Base-by-base conservation (phyloP, 1,140 invertebrate genomes). In the Marisa cornuarietis region DNA sequence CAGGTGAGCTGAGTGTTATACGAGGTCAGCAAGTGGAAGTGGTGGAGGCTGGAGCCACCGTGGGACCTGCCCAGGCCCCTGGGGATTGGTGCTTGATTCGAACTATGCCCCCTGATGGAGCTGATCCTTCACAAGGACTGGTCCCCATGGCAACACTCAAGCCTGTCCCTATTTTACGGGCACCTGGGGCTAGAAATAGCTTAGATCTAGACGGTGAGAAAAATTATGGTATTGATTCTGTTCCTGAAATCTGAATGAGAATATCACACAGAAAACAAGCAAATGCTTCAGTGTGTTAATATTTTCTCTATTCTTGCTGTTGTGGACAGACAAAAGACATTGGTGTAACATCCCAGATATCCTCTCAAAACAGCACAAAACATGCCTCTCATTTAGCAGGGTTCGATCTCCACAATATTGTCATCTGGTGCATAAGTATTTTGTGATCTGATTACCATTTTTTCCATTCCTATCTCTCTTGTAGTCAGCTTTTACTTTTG, bases 1-100 rank as follows among this genome's bases (percentile, higher is more conserved):
- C 85, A 62, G 81, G 83, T 7, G 90, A 91, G 80, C 80, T 91
- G 14, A 86, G 82, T 26, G 80, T 91, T n/a, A 81, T 81, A 42
- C 83, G 84, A 77, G 90, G 90, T 16, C 96, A 98, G 90, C 96
- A 98, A 91, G 96, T 98, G 69, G 97, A 98, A 88, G 94, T 98
- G 74, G 88, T 98, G 73, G 96, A 98, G 86, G 92, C 94, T 72
- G 92, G 93, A 81, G 89, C 90, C 84, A 78, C 81, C 24, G 42
- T 77, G 65, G 76, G 76, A 26, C 83, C 89, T 79, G 87, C 92
- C 85, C 76, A 77, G 49, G 84, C 93, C 85, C 79, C 83, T 16
- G 84, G 84, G 7, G 90, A 91, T 65, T 91, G 88, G 88, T 91
- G 89, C 83, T 82, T 91, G 79, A 89, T 92, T 22, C 85, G 91